phyloP scores from a whole-genome alignment of 2,888 invertebrate species.

The Agrochola lychnidis region DNA sequence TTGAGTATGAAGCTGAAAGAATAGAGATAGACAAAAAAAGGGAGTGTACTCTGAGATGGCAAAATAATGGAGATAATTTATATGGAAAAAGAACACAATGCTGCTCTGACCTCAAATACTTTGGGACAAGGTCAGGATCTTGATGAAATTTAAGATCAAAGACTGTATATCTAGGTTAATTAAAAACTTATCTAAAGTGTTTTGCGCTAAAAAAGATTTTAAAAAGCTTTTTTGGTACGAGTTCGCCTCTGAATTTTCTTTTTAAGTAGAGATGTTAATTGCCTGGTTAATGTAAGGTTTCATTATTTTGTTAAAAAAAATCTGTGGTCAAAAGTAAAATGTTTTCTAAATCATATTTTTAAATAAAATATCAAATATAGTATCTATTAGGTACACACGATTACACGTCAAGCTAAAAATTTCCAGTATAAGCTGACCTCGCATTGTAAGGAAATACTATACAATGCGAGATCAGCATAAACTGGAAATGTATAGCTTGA shows the following conservation, averaged over 20 bases:
- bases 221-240: not conserved
- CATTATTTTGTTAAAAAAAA: not conserved
- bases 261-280: constrained; percentile 4
- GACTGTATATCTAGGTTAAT: constrained; percentile 32
- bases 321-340: not conserved
- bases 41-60: not conserved
- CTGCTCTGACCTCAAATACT: too few species aligned
- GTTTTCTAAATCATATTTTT: not conserved
- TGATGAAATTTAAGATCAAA: constrained; percentile 5
- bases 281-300: not conserved
- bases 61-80: not conserved
- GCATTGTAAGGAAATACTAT: too few species aligned
- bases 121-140: not conserved
- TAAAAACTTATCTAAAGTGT: constrained; percentile 46
- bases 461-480: too few species aligned
- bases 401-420: too few species aligned
- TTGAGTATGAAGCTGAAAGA: not conserved
- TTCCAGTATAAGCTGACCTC: too few species aligned
- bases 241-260: constrained; percentile 1
- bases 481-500: too few species aligned
- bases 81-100: not conserved
- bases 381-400: too few species aligned
- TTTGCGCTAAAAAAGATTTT: not conserved
- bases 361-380: not conserved
- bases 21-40: not conserved